A percentile compares a stretch with the other conserved stretches of the same genome.
Conservation (phyloP, 2,888 invertebrate species). For the Baronia brevicornis region DNA sequence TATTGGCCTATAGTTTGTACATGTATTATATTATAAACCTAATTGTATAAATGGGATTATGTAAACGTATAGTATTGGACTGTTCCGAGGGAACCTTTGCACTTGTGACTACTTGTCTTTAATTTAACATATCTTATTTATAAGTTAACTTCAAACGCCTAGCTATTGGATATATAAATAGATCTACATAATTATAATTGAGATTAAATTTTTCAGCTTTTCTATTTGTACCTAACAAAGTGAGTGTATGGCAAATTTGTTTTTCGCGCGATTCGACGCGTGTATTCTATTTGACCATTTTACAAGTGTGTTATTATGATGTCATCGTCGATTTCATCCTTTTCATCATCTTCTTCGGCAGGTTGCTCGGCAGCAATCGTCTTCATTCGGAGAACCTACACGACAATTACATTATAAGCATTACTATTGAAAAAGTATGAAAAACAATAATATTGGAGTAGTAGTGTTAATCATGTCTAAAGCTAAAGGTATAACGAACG, state of each 20-base stretch:
- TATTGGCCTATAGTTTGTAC: conserved; percentile 3
- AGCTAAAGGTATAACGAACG: too few species aligned
- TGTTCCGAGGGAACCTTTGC: conserved; percentile 30
- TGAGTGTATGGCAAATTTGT: conserved; percentile 28
- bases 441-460: background rate
- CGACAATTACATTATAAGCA: conserved; percentile 21
- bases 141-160: conserved; percentile 27
- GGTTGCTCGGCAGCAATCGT: conserved; percentile 81
- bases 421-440: background rate
- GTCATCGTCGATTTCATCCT: conserved; percentile 91
- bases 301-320: conserved; percentile 91
- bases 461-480: too few species aligned
- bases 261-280: conserved; percentile 10
- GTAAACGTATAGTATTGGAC: conserved; percentile 13
- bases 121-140: conserved; percentile 25
- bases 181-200: conserved; percentile 47
- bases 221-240: conserved; percentile 29
- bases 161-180: conserved; percentile 48
- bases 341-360: conserved; percentile 89
- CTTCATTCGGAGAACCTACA: conserved; percentile 83
- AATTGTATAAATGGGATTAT: background rate
- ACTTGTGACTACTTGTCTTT: conserved; percentile 47
- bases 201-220: conserved; percentile 28
- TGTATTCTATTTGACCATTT: conserved; percentile 15
- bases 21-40: conserved; percentile 2